phyloP scores from a whole-genome alignment of 2,888 invertebrate species.

The Himalopsyche japonica region DNA sequence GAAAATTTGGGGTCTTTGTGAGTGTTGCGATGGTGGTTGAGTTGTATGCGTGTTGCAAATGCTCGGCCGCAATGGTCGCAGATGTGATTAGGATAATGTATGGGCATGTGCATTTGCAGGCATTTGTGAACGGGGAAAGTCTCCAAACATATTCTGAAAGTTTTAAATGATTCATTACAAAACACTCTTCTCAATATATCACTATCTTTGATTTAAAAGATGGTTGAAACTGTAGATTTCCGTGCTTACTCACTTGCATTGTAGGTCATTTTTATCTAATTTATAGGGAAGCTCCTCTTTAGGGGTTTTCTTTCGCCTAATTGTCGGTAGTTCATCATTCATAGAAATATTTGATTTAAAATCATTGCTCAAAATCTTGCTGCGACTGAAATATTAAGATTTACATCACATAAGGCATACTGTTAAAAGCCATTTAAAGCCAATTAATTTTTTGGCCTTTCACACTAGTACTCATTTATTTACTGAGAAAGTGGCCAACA shows the following conservation, averaged over 20 bases:
- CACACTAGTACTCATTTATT: no score
- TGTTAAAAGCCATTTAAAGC: no score
- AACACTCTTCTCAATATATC: no score
- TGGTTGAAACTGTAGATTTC: no score
- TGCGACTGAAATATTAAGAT: not conserved
- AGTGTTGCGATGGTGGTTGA: constrained; percentile 16
- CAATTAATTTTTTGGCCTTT: no score
- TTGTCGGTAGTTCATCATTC: not conserved
- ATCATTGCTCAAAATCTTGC: not conserved
- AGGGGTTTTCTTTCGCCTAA: not conserved
- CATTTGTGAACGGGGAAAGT: constrained; percentile 25
- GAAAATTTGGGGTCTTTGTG: constrained; percentile 17
- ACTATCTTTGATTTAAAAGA: no score
- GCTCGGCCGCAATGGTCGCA: constrained; percentile 29
- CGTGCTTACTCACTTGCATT: not conserved
- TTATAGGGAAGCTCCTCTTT: not conserved
- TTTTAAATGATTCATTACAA: no score
- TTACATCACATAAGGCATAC: not conserved
- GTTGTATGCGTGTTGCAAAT: constrained; percentile 24
- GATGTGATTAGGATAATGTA: constrained; percentile 34
- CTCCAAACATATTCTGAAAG: constrained; percentile 30
- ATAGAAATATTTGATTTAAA: not conserved
- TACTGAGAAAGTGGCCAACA: no score
- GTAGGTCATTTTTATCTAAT: not conserved
- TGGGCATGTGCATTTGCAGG: constrained; percentile 28